Conservation (phyloP, 2,113 vertebrate genomes). For the Ceratotherium simum region DNA sequence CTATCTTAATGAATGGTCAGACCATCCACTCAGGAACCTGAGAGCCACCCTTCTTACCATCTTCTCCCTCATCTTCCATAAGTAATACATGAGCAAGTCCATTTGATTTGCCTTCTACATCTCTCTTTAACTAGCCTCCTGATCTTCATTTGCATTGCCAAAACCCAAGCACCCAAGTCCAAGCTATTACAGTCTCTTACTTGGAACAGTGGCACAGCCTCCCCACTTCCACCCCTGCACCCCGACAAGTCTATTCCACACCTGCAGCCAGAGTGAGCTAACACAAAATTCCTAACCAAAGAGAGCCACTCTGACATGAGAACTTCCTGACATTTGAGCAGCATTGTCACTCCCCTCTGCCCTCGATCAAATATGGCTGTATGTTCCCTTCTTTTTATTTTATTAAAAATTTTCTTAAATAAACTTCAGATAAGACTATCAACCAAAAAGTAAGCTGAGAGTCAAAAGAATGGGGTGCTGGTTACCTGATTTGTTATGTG, state of each 20-base stretch:
- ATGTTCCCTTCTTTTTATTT: background rate
- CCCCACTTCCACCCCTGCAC: too few species aligned
- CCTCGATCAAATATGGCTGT: background rate
- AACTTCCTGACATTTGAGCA: background rate
- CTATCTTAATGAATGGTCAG: background rate
- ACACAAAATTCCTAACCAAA: background rate
- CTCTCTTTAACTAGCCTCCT: background rate
- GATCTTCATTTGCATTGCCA: background rate
- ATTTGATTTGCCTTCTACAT: background rate
- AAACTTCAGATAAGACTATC: background rate
- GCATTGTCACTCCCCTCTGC: too few species aligned
- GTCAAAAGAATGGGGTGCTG: background rate
- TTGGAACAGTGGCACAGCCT: background rate
- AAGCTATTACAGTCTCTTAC: background rate
- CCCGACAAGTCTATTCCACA: fast-evolving
- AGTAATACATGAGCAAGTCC: background rate
- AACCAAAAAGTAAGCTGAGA: conserved; percentile 19
- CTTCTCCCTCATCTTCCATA: background rate
- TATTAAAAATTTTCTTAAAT: background rate
- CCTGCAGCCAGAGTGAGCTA: background rate
- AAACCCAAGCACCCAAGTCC: background rate
- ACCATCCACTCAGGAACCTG: background rate
- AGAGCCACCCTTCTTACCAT: background rate
- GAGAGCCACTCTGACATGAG: background rate
- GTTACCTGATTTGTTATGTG: background rate